Conservation (phyloP, 2,888 invertebrate genomes). For the Rhagonycha lutea region DNA sequence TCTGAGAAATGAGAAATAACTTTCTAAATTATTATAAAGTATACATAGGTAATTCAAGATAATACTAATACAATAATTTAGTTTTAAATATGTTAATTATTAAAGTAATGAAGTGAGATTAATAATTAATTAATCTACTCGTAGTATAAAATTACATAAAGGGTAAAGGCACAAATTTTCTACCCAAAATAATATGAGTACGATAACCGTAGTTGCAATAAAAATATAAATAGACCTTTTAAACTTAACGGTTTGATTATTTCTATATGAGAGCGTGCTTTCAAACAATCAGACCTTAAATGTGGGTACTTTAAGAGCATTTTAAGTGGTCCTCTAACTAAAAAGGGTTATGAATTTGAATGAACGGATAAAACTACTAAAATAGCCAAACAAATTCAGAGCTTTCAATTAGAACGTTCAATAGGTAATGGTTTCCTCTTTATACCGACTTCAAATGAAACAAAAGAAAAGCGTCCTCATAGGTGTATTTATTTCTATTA, state of each 20-base stretch:
- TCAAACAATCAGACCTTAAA: slow-evolving; percentile 17
- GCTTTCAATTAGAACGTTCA: neutral
- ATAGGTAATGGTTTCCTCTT: neutral
- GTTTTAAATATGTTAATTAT: no score
- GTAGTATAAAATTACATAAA: neutral
- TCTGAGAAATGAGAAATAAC: no score
- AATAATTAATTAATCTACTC: no score
- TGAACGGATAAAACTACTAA: slow-evolving; percentile 2
- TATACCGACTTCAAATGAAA: neutral
- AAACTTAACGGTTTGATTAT: slow-evolving; percentile 12
- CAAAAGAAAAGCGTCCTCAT: neutral
- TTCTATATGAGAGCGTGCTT: slow-evolving; percentile 12
- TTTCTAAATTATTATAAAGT: no score
- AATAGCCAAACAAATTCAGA: neutral
- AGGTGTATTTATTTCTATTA: neutral
- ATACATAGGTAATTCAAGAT: no score
- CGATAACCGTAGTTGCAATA: neutral
- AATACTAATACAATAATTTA: no score
- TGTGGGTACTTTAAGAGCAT: slow-evolving; percentile 11
- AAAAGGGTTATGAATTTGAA: slow-evolving; percentile 19
- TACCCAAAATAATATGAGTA: neutral
- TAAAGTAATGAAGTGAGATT: no score
- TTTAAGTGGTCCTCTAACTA: slow-evolving; percentile 16
- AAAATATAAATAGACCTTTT: slow-evolving; percentile 6
- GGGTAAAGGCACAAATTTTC: neutral